phyloP scores from a whole-genome alignment of 2,113 vertebrate species.

The Dipodomys stephensi region DNA sequence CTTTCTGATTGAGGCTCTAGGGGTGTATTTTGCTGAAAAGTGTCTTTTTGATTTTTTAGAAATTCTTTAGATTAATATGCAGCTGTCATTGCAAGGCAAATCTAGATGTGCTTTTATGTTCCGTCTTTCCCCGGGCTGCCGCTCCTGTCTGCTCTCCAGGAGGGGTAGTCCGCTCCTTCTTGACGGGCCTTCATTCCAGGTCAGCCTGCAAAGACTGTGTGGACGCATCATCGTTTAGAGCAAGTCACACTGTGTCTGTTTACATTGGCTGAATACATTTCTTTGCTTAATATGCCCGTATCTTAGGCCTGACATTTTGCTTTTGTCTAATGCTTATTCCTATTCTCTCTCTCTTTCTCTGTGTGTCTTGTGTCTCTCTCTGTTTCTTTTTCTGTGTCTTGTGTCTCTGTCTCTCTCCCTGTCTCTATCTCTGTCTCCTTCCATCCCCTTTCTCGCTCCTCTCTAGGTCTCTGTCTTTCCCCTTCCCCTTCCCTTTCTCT shows the following conservation, averaged over 20 bases:
- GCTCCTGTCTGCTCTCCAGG: constrained; percentile 82
- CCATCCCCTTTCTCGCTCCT: no score
- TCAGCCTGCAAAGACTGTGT: constrained; percentile 75
- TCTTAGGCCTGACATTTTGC: constrained; percentile 42
- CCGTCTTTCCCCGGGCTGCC: constrained; percentile 93
- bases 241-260: constrained; percentile 66
- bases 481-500: background rate
- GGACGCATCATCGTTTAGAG: constrained; percentile 73
- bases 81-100: constrained; percentile 98
- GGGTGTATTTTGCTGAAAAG: constrained; percentile 93
- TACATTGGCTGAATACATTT: constrained; percentile 64
- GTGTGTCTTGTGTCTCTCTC: no score
- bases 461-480: no score
- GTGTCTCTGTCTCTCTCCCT: no score
- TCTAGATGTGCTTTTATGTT: constrained; percentile 96
- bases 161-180: constrained; percentile 76
- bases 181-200: constrained; percentile 75
- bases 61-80: constrained; percentile 99
- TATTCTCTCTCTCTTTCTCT: no score
- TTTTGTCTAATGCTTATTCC: background rate
- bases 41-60: constrained; percentile 99
- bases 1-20: constrained; percentile 93
- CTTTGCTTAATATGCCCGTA: constrained; percentile 65
- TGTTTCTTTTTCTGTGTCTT: no score
- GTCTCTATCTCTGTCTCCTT: no score